Evolutionary conservation across 1,140 invertebrate genomes (phyloP), one percentile per base, ranked within the genome.

Genomic region (Propsilocerus akamusi): DNA sequence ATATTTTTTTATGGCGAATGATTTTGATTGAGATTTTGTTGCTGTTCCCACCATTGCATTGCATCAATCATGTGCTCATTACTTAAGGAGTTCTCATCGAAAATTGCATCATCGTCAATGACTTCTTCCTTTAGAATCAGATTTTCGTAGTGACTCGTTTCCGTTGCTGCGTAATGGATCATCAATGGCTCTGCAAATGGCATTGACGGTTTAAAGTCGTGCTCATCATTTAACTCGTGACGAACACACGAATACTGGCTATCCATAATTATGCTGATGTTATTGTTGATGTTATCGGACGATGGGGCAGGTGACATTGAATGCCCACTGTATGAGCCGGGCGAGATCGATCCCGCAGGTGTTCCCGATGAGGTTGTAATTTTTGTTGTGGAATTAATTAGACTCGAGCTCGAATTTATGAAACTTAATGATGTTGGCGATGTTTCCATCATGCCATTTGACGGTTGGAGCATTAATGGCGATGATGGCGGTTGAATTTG

Each of bases 41-140:
- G 66, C 11, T 67, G 65, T 51, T 70, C 67, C 69, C 69, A 71
- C 69, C 69, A 71, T 25, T 68, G 66, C 49, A 70, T 66, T 30
- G 66, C 64, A 52, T 70, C 62, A 46, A 67, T 65, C 58, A 69
- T 67, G 48, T 60, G 60, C 51, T 68, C 63, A 12, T 68, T 64
- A 26, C 63, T 62, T 5, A 68, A 51, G 23, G 48, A 54, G 53
- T 49, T 51, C 51, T 70, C 63, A 23, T 60, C 57, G 24, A 68
- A 54, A 26, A 67, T 60, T 25, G 55, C 48, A 46, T 57, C 48
- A 14, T 60, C 56, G 32, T 51, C 55, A n/a, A 64, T 54, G 12
- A 54, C 55, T 49, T 58, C 54, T 28, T 51, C 53, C 37, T 56
- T 56, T 25, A 57, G 52, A 17, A 58, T 50, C 1, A 54, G 52